Base-by-base conservation (phyloP, 2,113 vertebrate species). In the Hippocampus guttulatus region DNA sequence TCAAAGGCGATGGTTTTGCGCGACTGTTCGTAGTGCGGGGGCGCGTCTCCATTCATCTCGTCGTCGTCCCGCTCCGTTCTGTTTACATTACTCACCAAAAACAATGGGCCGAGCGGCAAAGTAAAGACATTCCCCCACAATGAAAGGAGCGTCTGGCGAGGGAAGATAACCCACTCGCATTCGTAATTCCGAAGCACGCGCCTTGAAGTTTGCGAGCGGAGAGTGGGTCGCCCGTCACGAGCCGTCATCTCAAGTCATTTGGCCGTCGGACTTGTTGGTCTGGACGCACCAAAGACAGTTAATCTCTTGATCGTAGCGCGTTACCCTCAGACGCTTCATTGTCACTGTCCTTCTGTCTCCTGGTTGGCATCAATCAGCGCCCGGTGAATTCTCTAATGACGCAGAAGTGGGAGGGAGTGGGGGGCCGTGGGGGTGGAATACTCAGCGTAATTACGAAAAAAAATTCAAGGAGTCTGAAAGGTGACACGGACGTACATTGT, bases 301-400 rank as follows among this genome's bases (percentile, higher is more conserved):
- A 6, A 38, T 83, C 75, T 85, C 71, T 78, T 16, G 75, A 74
- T 68, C 77, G 78, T 82, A 88, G 82, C 51, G 77, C 84, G 77
- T 84, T 55, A 61, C 58, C 38, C 33, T 23, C 76, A 76, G 51
- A 80, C 71, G 81, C 85, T 70, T 72, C 81, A 69, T 79, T 79
- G 78, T 80, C 84, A 8, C 14, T 75, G 74, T 86, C 90, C 86
- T 87, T 92, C 89, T 84, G 90, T 92, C 91, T 85, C 89, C 80
- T 80, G 75, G 79, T 84, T 89, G 87, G 90, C 92, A 89, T 88
- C 85, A 82, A 85, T 92, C 87, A 90, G 80, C 64, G 90, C 89
- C 90, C 85, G 89, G 91, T 87, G 92, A 88, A 92, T 83, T 85
- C 84, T 75, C 81, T 92, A 93, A 92, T 92, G 91, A 92, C 88